A percentile compares a stretch with the other conserved stretches of the same genome.
phyloP scores from a whole-genome alignment of 2,888 invertebrate species.

The Branchellion lobata region DNA sequence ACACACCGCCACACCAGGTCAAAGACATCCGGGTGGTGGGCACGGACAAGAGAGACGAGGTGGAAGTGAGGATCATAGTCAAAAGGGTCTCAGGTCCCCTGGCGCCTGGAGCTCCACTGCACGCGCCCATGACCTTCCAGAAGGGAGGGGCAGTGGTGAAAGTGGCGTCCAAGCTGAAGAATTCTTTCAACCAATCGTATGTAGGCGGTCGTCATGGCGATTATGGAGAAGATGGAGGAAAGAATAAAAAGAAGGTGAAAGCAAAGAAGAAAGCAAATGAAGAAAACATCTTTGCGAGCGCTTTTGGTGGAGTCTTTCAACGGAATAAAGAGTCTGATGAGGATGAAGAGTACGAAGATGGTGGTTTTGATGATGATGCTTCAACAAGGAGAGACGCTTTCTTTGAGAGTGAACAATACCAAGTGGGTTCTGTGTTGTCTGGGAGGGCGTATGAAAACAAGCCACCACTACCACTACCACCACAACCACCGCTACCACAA shows the following conservation, averaged over 20 bases:
- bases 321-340: not conserved
- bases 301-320: not conserved
- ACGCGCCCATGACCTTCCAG: constrained; percentile 23
- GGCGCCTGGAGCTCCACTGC: constrained; percentile 17
- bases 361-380: too few species aligned
- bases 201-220: not conserved
- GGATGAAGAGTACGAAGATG: not conserved
- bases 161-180: constrained; percentile 17
- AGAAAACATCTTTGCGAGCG: constrained; percentile 34
- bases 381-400: constrained; percentile 56
- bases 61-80: not conserved
- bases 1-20: too few species aligned
- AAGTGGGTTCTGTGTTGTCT: constrained; percentile 48
- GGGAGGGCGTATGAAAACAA: too few species aligned
- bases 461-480: not conserved
- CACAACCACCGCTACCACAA: not conserved
- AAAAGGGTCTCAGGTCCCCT: constrained; percentile 24
- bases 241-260: not conserved
- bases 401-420: constrained; percentile 60
- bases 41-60: constrained; percentile 50
- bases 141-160: constrained; percentile 26
- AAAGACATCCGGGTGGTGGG: constrained; percentile 28
- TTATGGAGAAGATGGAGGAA: not conserved
- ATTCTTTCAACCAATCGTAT: constrained; percentile 28
- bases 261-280: constrained; percentile 51